These are phyloP conservation scores for Drosophila gunungcola DNA, from an alignment of 1,140 invertebrate genomes.

Conservation along the genomic window DNA sequence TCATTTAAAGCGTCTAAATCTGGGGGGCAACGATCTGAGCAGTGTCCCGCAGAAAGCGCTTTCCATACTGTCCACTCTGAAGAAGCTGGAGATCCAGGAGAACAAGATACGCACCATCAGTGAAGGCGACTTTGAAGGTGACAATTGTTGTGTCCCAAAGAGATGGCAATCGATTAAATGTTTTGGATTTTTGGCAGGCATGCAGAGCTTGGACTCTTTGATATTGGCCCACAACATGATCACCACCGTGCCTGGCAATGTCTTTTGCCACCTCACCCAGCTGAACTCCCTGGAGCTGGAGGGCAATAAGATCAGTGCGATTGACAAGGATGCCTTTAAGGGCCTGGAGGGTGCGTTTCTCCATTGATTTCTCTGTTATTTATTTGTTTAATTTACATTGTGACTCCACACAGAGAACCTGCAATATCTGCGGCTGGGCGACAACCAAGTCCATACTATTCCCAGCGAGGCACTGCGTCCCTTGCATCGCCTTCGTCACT, in stretches of 20 bases:
- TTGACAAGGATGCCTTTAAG: slow-evolving; percentile 93
- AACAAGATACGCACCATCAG: slow-evolving; percentile 91
- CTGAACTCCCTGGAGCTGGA: slow-evolving; percentile 94
- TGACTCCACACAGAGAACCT: slow-evolving; percentile 89
- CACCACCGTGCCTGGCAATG: slow-evolving; percentile 90
- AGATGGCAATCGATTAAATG: fast-evolving
- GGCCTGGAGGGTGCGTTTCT: slow-evolving; percentile 90
- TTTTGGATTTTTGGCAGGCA: slow-evolving; percentile 85
- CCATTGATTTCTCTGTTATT: fast-evolving
- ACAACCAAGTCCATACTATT: slow-evolving; percentile 93
- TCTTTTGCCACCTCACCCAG: slow-evolving; percentile 91
- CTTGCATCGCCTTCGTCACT: slow-evolving; percentile 92
- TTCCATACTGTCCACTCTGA: slow-evolving; percentile 90
- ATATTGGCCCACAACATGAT: slow-evolving; percentile 94
- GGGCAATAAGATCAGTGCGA: slow-evolving; percentile 91
- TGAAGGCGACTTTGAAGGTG: slow-evolving; percentile 94
- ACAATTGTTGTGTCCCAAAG: neutral
- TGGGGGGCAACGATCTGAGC: slow-evolving; percentile 93
- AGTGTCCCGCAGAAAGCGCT: slow-evolving; percentile 91
- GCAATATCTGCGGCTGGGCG: slow-evolving; percentile 93
- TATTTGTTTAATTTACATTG: neutral
- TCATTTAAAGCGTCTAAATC: slow-evolving; percentile 93
- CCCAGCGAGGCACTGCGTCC: slow-evolving; percentile 92
- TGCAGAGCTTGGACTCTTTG: slow-evolving; percentile 92
- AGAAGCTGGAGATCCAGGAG: slow-evolving; percentile 94